Evolutionary conservation across 2,113 vertebrate species (phyloP).

Genomic region (Pantherophis guttatus): DNA sequence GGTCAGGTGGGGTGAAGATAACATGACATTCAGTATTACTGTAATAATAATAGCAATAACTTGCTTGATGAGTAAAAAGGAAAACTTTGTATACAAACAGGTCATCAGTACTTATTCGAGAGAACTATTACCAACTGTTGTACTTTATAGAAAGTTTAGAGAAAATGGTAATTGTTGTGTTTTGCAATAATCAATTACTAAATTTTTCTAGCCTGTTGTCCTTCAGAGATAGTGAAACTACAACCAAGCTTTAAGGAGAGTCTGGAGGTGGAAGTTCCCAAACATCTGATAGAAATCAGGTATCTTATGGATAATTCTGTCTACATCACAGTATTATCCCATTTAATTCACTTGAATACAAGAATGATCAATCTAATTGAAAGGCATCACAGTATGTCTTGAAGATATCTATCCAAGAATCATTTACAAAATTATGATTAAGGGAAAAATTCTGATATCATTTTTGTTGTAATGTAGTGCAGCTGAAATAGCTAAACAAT

Average conservation of each 20-base stretch:
- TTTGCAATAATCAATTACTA: not conserved
- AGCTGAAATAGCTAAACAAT: no score
- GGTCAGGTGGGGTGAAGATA: not conserved
- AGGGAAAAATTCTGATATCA: not conserved
- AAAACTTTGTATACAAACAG: not conserved
- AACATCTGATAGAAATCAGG: not conserved
- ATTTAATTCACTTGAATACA: not conserved
- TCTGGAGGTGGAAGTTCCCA: not conserved
- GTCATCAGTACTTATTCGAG: not conserved
- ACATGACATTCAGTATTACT: not conserved
- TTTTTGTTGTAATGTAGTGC: not conserved
- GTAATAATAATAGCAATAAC: not conserved
- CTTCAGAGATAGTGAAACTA: not conserved
- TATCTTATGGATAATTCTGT: not conserved
- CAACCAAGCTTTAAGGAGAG: not conserved
- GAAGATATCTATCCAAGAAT: not conserved
- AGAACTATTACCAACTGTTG: not conserved
- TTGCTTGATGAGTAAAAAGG: not conserved
- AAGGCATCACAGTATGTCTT: not conserved
- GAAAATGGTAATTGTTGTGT: not conserved
- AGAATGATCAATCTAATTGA: not conserved
- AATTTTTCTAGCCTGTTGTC: not conserved
- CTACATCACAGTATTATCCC: not conserved
- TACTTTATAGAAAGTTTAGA: not conserved
- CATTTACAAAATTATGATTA: not conserved